Base-by-base conservation (phyloP, 2,888 invertebrate genomes). In the Epicampocera succincta region DNA sequence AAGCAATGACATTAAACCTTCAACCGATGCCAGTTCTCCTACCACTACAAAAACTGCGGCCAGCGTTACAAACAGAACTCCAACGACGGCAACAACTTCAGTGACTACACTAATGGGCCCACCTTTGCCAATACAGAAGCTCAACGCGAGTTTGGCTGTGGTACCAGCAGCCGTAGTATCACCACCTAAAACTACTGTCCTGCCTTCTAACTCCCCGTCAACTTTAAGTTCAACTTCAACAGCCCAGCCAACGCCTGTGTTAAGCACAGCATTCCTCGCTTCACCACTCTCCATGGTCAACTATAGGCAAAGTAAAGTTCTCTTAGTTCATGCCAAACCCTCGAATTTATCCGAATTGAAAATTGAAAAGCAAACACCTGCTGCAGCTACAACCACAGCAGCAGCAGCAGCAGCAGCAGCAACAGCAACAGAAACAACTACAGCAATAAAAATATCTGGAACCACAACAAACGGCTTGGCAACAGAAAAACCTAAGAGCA, bases 121-220 rank as follows among this genome's bases (percentile, higher is more conserved):
- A 8, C 93, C 93, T 2, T 92, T 92, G 46, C 92, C 93, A 0
- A 84, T 93, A 84, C 92, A 92, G 40, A 90, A 92, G 82, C 91
- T 91, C 13, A 92, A 92, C 85, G 42, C 66, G 5, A 52, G 12
- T 60, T 50, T 52, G 52, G 92, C 92, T 84, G 88, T 90, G 12
- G 83, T 79, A 21, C 60, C 82, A 44, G 48, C 75, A 46, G 19
- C 60, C 11, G 33, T 58, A 12, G 80, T 78, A 40, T 72, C 82
- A 63, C 85, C 74, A 79, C 86, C 84, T 63, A 76, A 75, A 25
- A 80, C 48, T 56, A 21, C 42, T 15, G 60, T 54, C 5, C 15
- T 73, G 21, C 48, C 72, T 56, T 17, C 68, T 40, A 17, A 21
- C 15, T 19, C 66, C 54, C 25, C 50, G 25, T 17, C 58, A 44